phyloP scores from a whole-genome alignment of 2,797 vertebrate species.

The Artibeus lituratus region DNA sequence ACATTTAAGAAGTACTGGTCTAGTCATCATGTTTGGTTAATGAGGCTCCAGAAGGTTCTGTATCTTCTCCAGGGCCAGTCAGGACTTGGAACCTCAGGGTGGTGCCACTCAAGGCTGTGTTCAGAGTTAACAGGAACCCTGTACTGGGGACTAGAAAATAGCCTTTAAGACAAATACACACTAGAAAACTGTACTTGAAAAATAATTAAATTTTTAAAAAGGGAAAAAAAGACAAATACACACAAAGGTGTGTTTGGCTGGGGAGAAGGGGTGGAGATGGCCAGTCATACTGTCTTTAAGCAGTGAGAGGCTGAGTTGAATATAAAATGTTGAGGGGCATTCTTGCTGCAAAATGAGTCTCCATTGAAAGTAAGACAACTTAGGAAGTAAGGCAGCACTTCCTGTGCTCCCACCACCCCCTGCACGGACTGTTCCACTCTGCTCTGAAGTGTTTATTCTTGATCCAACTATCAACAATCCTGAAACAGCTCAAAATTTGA shows the following conservation, averaged over 20 bases:
- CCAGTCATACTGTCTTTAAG: background rate
- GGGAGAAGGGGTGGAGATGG: background rate
- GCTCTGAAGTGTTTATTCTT: background rate
- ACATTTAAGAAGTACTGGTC: background rate
- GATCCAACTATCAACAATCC: background rate
- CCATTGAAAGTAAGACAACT: background rate
- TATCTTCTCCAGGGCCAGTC: background rate
- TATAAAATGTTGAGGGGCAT: background rate
- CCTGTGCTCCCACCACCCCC: rapidly evolving
- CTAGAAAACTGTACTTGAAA: too few species aligned
- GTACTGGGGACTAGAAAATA: background rate
- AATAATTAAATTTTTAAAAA: too few species aligned
- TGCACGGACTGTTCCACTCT: background rate
- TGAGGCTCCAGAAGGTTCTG: background rate
- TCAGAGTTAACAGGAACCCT: background rate
- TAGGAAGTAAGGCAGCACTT: background rate
- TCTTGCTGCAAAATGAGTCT: background rate
- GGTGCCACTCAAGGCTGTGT: background rate
- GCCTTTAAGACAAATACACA: background rate
- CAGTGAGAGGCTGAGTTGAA: background rate
- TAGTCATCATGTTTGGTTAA: rapidly evolving
- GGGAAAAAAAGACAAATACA: background rate
- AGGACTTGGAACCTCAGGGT: background rate
- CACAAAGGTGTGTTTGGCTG: background rate
- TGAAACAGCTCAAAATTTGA: rapidly evolving